Evolutionary conservation across 1,140 invertebrate species (phyloP).

Genomic region (Nilaparvata lugens): DNA sequence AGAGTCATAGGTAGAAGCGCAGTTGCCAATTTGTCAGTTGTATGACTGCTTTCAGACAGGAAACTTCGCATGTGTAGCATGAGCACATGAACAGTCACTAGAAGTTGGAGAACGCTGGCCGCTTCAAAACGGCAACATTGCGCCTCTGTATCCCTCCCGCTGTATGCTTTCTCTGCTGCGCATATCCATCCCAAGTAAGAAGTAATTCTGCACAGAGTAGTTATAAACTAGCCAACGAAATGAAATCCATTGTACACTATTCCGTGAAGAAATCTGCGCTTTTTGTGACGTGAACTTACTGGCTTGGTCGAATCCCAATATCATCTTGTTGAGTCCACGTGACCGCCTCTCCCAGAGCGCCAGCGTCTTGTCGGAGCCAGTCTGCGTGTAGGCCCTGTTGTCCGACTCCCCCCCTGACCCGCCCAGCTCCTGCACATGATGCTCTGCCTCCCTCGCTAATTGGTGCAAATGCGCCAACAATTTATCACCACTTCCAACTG

Average conservation of each 20-base stretch:
- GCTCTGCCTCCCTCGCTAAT: constrained; percentile 70
- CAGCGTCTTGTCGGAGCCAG: constrained; percentile 72
- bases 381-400: constrained; percentile 28
- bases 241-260: background rate
- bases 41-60: too few relatives aligned
- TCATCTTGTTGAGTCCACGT: constrained; percentile 66
- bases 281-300: constrained; percentile 47
- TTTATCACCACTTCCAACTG: constrained; percentile 59
- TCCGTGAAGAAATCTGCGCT: background rate
- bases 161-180: too few relatives aligned
- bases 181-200: too few relatives aligned
- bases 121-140: too few relatives aligned
- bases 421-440: constrained; percentile 59
- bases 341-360: constrained; percentile 78
- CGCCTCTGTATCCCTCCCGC: too few relatives aligned
- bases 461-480: constrained; percentile 61
- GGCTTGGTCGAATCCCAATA: constrained; percentile 54
- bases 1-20: too few relatives aligned
- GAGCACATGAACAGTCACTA: too few relatives aligned
- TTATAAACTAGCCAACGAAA: too few relatives aligned
- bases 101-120: too few relatives aligned
- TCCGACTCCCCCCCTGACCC: constrained; percentile 35
- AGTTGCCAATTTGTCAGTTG: too few relatives aligned
- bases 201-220: too few relatives aligned
- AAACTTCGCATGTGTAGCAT: too few relatives aligned